phyloP scores from a whole-genome alignment of 2,797 vertebrate genomes.

The Rhinophrynus dorsalis region DNA sequence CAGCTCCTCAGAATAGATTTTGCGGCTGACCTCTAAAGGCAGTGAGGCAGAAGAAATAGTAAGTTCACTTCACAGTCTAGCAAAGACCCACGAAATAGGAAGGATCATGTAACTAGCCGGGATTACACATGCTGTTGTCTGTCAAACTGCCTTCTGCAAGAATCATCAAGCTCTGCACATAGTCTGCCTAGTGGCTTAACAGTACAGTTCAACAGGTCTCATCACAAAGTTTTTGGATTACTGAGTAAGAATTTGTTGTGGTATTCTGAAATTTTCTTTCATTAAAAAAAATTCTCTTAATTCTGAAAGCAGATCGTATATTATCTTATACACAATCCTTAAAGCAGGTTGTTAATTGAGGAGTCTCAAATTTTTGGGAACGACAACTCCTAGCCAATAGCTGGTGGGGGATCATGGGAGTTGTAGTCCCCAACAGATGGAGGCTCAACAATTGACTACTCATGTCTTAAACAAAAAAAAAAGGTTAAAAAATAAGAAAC shows the following conservation, averaged over 20 bases:
- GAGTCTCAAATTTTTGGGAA: too few relatives aligned
- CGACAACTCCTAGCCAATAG: too few relatives aligned
- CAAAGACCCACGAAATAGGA: slow-evolving; percentile 74
- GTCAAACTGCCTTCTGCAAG: slow-evolving; percentile 87
- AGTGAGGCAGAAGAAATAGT: slow-evolving; percentile 73
- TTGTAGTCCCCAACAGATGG: too few relatives aligned
- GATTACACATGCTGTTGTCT: slow-evolving; percentile 89
- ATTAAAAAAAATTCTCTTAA: not conserved
- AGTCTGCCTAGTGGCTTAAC: slow-evolving; percentile 33
- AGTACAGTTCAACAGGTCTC: slow-evolving; percentile 6
- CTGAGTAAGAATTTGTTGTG: too few relatives aligned
- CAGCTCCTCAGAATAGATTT: slow-evolving; percentile 52
- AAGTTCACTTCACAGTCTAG: slow-evolving; percentile 76
- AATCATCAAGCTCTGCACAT: slow-evolving; percentile 75
- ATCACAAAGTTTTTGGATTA: too few relatives aligned
- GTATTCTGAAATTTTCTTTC: not conserved
- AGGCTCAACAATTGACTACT: too few relatives aligned
- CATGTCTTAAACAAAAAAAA: too few relatives aligned
- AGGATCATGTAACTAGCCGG: slow-evolving; percentile 83
- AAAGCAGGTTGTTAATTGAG: too few relatives aligned
- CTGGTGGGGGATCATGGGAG: too few relatives aligned
- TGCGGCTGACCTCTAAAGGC: slow-evolving; percentile 71
- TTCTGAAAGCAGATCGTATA: too few relatives aligned
- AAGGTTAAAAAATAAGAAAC: too few relatives aligned
- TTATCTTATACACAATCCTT: too few relatives aligned